These are phyloP conservation scores for Gymnogyps californianus DNA, from an alignment of 2,113 vertebrate species.

Conservation along the genomic window DNA sequence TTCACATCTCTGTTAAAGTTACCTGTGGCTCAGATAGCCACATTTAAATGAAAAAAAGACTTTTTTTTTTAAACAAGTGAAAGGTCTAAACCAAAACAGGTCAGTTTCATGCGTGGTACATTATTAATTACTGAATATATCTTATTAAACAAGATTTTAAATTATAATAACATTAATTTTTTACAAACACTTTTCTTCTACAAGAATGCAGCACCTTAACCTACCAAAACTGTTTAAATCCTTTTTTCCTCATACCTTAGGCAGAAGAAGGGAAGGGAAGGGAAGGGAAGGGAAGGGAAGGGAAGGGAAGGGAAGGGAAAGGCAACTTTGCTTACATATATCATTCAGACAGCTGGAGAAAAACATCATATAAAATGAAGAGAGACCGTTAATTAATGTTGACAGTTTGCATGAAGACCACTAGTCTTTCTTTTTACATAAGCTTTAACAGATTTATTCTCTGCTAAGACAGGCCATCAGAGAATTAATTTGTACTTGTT, in stretches of 20 bases:
- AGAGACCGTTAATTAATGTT: neutral
- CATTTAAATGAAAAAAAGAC: too few relatives aligned
- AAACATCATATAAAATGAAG: neutral
- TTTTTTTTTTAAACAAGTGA: neutral
- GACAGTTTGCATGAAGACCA: neutral
- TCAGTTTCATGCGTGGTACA: neutral
- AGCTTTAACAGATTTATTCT: neutral
- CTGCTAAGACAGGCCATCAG: neutral
- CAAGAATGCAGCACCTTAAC: neutral
- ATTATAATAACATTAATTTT: neutral
- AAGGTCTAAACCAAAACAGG: neutral
- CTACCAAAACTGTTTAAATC: neutral
- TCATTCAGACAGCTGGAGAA: neutral
- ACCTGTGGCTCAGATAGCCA: neutral
- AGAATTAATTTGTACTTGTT: constrained; percentile 16
- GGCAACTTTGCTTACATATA: neutral
- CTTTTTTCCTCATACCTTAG: neutral
- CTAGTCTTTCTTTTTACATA: neutral
- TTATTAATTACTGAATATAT: neutral
- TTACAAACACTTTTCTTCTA: neutral
- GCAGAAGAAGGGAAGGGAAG: too few relatives aligned
- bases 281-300: neutral
- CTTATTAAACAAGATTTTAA: neutral
- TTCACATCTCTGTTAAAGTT: neutral
- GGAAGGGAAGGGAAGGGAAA: neutral